phyloP scores from a whole-genome alignment of 2,888 invertebrate genomes.

The Napeogenes sylphis region DNA sequence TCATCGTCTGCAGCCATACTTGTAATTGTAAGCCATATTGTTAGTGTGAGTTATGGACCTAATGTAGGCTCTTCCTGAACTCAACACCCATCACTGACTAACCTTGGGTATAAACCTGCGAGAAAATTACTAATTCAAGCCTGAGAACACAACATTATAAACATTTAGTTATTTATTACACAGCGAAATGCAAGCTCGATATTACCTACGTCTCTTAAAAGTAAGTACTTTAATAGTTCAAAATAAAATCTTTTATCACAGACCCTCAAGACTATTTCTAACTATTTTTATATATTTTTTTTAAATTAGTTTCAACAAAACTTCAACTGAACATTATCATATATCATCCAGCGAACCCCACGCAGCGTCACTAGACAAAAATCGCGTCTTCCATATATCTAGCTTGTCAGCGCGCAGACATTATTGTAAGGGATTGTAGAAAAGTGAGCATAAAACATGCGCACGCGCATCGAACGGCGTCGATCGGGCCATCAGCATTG shows the following conservation, averaged over 20 bases:
- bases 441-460: conserved; percentile 68
- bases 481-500: conserved; percentile 54
- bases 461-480: conserved; percentile 60
- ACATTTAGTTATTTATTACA: conserved; percentile 7
- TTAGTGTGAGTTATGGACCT: conserved; percentile 68
- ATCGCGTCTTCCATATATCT: conserved; percentile 69
- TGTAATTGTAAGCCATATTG: conserved; percentile 74
- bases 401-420: conserved; percentile 61
- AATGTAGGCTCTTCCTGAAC: conserved; percentile 57
- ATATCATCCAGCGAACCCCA: conserved; percentile 58
- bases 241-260: background rate
- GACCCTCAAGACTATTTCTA: too few relatives aligned
- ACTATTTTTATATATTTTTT: background rate
- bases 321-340: conserved; percentile 32
- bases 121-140: conserved; percentile 26
- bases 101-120: conserved; percentile 32
- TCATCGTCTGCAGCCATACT: conserved; percentile 69
- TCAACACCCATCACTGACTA: conserved; percentile 34
- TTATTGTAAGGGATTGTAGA: conserved; percentile 60
- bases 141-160: conserved; percentile 1
- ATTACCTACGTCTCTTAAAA: background rate
- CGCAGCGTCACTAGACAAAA: conserved; percentile 72
- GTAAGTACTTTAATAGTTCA: background rate
- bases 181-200: background rate
- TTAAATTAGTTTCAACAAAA: conserved; percentile 8